phyloP scores from a whole-genome alignment of 2,888 invertebrate genomes.

The Acanthoscelides obtectus region DNA sequence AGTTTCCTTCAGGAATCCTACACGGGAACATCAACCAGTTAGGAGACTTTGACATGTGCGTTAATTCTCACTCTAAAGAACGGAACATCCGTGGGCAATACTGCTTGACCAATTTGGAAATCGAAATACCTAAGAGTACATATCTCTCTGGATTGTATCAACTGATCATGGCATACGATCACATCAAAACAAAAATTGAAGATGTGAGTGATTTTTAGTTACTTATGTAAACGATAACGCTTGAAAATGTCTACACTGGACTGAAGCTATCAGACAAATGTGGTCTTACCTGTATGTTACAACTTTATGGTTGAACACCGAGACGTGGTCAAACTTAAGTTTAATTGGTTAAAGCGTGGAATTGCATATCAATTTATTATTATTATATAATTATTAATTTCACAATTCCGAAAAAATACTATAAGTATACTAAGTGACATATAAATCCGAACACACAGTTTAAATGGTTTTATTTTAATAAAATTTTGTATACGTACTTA shows the following conservation, averaged over 20 bases:
- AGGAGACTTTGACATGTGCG: constrained; percentile 46
- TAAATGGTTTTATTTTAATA: too few relatives aligned
- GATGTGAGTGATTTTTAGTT: constrained; percentile 55
- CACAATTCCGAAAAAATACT: neutral
- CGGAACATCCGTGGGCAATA: constrained; percentile 55
- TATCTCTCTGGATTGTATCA: constrained; percentile 52
- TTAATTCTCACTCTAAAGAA: constrained; percentile 33
- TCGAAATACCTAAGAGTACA: constrained; percentile 50
- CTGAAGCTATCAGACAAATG: too few relatives aligned
- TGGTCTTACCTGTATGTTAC: too few relatives aligned
- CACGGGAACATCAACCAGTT: constrained; percentile 46
- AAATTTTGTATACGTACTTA: too few relatives aligned
- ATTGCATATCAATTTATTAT: neutral
- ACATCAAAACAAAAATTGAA: constrained; percentile 59
- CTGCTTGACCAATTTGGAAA: constrained; percentile 57
- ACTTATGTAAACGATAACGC: constrained; percentile 1
- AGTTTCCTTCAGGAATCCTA: constrained; percentile 44
- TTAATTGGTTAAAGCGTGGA: too few relatives aligned
- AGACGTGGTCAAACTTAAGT: too few relatives aligned
- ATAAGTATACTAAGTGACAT: too few relatives aligned
- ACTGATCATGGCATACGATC: constrained; percentile 57
- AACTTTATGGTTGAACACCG: too few relatives aligned
- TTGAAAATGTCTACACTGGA: too few relatives aligned
- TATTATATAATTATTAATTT: neutral
- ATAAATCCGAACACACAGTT: too few relatives aligned